A percentile compares a stretch with the other conserved stretches of the same genome.
phyloP scores from a whole-genome alignment of 2,888 invertebrate genomes.

The Sesia bembeciformis region DNA sequence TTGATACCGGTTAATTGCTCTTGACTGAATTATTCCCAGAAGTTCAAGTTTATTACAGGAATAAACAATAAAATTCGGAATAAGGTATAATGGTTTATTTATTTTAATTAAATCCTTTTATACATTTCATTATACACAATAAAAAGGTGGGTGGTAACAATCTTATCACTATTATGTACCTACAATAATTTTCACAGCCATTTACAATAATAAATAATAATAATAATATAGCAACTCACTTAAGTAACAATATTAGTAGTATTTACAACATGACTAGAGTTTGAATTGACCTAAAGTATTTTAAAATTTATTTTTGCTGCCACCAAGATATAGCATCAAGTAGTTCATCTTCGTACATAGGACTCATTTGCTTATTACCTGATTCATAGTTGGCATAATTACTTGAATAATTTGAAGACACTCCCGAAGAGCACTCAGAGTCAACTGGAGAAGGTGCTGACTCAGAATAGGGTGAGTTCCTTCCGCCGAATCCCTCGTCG shows the following conservation, averaged over 20 bases:
- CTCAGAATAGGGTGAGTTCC: conserved; percentile 55
- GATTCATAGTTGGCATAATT: conserved; percentile 28
- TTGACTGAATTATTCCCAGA: too few relatives aligned
- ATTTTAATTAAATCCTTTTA: too few relatives aligned
- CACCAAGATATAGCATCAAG: conserved; percentile 88
- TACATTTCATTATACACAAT: too few relatives aligned
- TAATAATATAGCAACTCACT: not conserved
- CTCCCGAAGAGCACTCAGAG: conserved; percentile 77
- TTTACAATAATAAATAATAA: not conserved
- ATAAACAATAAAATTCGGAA: too few relatives aligned
- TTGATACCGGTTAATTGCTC: too few relatives aligned
- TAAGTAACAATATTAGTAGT: not conserved
- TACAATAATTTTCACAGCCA: conserved; percentile 10
- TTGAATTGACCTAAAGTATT: not conserved
- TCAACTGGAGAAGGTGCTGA: conserved; percentile 80
- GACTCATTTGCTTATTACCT: conserved; percentile 67
- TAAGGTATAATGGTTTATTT: too few relatives aligned
- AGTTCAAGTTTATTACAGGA: too few relatives aligned
- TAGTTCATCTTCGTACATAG: conserved; percentile 88
- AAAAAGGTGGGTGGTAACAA: not conserved
- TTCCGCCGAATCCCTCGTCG: conserved; percentile 48
- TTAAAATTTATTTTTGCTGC: conserved; percentile 75
- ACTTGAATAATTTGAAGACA: conserved; percentile 50
- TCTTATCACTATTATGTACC: not conserved
- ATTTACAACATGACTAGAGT: conserved; percentile 32